Base-by-base conservation (phyloP, 1,140 invertebrate species). In the Dinoponera quadriceps region DNA sequence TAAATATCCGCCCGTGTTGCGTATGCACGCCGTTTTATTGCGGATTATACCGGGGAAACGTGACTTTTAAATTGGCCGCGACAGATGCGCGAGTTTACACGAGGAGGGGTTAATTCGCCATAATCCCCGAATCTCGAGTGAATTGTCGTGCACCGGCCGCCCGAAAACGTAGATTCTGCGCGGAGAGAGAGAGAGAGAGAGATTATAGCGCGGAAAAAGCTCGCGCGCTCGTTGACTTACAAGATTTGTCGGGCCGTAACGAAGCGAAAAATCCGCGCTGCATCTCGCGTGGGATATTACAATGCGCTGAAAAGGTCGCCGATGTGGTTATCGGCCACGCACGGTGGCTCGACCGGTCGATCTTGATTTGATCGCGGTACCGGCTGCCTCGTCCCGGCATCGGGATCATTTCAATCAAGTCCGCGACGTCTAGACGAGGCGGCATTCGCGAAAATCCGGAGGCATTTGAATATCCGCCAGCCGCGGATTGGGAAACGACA, bases 31-130 rank as follows among this genome's bases (percentile, higher is more conserved):
- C 51, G 51, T 71, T 80, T 80, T 80, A 69, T 80, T 69, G 51
- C 65, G 54, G 33, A 71, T 80, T 78, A 57, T 57, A 57, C n/a
- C 5, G 38, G 63, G 33, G 51, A 57, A 69, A 69, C 75, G 51
- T 69, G 65, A 69, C 65, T 80, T 80, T 80, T 71, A 69, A 71
- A 80, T 80, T 80, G 65, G 33, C 65, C 66, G 33, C 75, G 65
- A 80, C 65, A 80, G 75, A 80, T 80, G 75, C 65, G 25, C 65
- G 33, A 71, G 27, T 80, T 71, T 80, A 71, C 75, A 80, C 65
- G 65, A 51, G 44, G 5, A 59, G 51, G 51, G 33, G 33, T 80
- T 80, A 80, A 80, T 80, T 71, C 33, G 75, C 27, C 20, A 80
- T 57, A 80, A 80, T 80, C 33, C 51, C n/a, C 22, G 22, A 77